Evolutionary conservation across 2,797 vertebrate genomes (phyloP), one percentile per base, ranked within the genome.

Genomic region (Apogon talboti): DNA sequence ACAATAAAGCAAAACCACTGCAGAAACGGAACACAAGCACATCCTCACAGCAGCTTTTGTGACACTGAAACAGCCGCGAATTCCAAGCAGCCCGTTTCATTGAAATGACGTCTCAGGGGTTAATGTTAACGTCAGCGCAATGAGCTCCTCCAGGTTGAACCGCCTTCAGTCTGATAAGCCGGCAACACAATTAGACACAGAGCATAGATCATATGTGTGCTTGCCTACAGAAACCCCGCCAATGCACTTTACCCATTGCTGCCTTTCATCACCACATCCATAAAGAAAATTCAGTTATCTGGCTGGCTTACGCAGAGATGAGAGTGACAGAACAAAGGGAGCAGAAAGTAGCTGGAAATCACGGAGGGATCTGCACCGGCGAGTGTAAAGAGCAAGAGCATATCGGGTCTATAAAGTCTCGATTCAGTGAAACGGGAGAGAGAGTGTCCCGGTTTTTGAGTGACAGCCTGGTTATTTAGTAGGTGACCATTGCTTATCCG

Each of bases 401-500:
- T 40, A 42, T 48, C 43, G 18, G 8, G 38, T 51, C 41, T 58
- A 9, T 13, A n/a, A 18, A 52, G 47, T 42, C 47, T 71, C 18
- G 49, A 41, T 50, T 58, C 51, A 35, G 38, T 16, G 65, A 65
- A 67, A 78, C 28, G 35, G 69, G 14, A 63, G 30, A 33, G 46
- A 61, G 33, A 49, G 54, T 42, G 41, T 40, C 52, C 28, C 41
- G 24, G 16, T 53, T 75, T 79, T 72, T 85, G 83, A 88, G 64
- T 82, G 79, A 84, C 82, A 86, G 68, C 24, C 55, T 60, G 51
- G 75, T 74, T 86, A 86, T 88, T 88, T 86, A 82, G 83, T 70
- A 85, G 86, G 87, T 90, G 85, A 86, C 83, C 77, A 68, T 40
- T 59, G 74, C 76, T 87, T 87, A 90, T 90, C 78, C 78, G 66